These are phyloP conservation scores for Dorcus parallelipipedus DNA, from an alignment of 2,888 invertebrate species.

Conservation along the genomic window DNA sequence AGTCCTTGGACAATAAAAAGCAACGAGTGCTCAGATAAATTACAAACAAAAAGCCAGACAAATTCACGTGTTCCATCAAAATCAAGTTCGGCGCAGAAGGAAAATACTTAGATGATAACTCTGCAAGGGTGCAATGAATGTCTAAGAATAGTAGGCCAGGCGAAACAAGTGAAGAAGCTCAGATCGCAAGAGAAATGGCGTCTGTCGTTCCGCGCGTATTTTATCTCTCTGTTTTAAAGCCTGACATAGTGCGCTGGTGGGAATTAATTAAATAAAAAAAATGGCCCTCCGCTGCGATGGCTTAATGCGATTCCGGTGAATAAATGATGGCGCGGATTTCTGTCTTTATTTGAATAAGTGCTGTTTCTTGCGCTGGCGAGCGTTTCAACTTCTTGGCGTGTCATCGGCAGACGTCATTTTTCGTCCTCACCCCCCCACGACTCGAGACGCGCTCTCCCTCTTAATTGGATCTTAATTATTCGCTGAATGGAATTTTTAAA, in stretches of 20 bases:
- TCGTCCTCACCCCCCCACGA: background rate
- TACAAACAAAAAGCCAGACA: conserved; percentile 18
- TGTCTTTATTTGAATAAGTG: conserved; percentile 39
- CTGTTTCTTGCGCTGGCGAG: background rate
- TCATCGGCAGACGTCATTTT: background rate
- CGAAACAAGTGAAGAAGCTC: conserved; percentile 29
- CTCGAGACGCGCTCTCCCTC: background rate
- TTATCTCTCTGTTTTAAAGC: conserved; percentile 46
- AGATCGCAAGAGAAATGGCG: conserved; percentile 43
- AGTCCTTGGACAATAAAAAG: background rate
- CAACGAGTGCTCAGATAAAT: background rate
- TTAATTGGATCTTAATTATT: too few relatives aligned
- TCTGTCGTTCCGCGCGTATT: conserved; percentile 45
- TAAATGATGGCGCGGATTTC: conserved; percentile 41
- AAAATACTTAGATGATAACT: conserved; percentile 4
- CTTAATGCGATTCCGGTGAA: conserved; percentile 45
- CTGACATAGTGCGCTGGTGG: conserved; percentile 46
- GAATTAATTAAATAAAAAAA: conserved; percentile 49
- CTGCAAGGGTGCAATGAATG: conserved; percentile 11
- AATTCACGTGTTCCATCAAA: conserved; percentile 26
- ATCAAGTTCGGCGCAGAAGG: conserved; percentile 18
- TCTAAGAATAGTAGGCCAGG: conserved; percentile 16
- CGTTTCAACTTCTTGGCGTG: too few relatives aligned
- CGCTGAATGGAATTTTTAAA: too few relatives aligned
- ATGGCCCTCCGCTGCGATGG: conserved; percentile 41